Conservation (phyloP, 2,797 vertebrate species). For the Sorex maritimensis region DNA sequence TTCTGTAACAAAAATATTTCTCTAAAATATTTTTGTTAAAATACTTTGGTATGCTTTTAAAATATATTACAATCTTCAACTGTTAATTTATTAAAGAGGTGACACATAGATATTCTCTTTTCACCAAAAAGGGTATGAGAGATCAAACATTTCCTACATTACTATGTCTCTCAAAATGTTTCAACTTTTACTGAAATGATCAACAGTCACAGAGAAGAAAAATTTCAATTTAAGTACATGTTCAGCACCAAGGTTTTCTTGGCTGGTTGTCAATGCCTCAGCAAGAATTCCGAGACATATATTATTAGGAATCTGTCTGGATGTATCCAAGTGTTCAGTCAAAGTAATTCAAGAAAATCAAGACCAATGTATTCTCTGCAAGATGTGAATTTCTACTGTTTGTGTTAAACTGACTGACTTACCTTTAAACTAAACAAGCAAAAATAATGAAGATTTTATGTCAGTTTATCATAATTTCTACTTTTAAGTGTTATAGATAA, state of each 20-base stretch:
- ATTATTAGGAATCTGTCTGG: constrained; percentile 68
- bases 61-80: constrained; percentile 47
- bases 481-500: background rate
- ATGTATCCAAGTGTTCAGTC: constrained; percentile 55
- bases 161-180: background rate
- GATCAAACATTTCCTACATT: constrained; percentile 15
- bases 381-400: constrained; percentile 45
- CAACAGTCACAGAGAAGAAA: constrained; percentile 2
- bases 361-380: background rate
- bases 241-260: constrained; percentile 17
- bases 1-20: constrained; percentile 48
- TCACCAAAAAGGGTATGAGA: background rate
- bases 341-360: constrained; percentile 66
- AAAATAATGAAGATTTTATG: constrained; percentile 67
- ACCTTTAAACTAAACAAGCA: constrained; percentile 23
- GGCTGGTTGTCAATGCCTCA: constrained; percentile 39
- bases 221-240: background rate
- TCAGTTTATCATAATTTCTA: constrained; percentile 30
- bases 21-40: constrained; percentile 42
- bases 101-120: constrained; percentile 16
- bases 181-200: constrained; percentile 54
- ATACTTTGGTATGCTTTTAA: constrained; percentile 22
- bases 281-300: constrained; percentile 60
- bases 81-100: constrained; percentile 48
- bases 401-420: constrained; percentile 10